A percentile compares a stretch with the other conserved stretches of the same genome.
Conservation (phyloP, 2,797 vertebrate genomes). For the Luscinia luscinia region DNA sequence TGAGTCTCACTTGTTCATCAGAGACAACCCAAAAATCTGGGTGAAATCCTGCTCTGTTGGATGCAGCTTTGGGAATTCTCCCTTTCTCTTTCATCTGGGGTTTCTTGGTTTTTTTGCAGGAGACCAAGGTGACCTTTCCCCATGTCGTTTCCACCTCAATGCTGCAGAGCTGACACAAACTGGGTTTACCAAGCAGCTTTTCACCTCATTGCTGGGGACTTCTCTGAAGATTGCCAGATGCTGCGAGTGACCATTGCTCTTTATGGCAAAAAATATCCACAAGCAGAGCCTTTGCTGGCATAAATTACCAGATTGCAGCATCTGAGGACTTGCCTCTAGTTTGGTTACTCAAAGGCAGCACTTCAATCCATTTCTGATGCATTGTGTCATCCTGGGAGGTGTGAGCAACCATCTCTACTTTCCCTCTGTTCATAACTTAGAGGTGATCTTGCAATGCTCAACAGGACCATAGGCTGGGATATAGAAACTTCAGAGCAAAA, state of each 20-base stretch:
- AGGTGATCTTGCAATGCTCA: neutral
- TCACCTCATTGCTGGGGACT: neutral
- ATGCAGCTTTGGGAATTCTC: neutral
- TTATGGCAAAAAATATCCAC: neutral
- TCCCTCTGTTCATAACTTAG: neutral
- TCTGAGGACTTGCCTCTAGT: neutral
- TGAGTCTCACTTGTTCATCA: neutral
- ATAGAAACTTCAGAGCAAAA: neutral
- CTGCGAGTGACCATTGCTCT: neutral
- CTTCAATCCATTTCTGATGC: neutral
- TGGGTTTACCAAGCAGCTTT: neutral
- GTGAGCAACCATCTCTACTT: neutral
- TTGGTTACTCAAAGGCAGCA: neutral
- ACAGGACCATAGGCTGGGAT: neutral
- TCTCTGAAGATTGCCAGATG: neutral
- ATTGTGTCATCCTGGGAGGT: neutral
- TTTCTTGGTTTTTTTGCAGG: neutral
- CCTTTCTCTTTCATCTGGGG: neutral
- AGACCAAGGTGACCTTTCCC: neutral
- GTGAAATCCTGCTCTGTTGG: neutral
- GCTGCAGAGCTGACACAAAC: neutral
- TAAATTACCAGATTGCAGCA: neutral
- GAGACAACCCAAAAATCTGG: neutral
- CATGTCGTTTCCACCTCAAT: neutral
- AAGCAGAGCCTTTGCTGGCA: neutral